Evolutionary conservation across 1,140 invertebrate species (phyloP), one percentile per base, ranked within the genome.

Genomic region (Centruroides sculpturatus): DNA sequence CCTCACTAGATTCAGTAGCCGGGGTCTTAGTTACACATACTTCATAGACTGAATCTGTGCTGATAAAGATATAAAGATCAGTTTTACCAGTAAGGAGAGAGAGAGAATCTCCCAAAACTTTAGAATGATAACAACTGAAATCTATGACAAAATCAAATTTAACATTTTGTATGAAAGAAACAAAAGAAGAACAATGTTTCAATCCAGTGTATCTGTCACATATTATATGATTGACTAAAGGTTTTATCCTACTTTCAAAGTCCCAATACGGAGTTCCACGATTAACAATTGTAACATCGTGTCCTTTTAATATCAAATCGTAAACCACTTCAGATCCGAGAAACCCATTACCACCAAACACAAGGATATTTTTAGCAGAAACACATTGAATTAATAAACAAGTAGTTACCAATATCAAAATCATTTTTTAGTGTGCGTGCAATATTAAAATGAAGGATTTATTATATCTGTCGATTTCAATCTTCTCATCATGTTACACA

Each of bases 241-340:
- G 75, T 50, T 73, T 71, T 54, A 78, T 71, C 47, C 69, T 62
- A 10, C 59, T 63, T 0, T 61, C 66, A 6, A 71, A 70, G 66
- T 78, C 76, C 74, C 74, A 78, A 63, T 78, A 75, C 75, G 75
- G 76, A 67, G 76, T 77, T 0, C 76, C 76, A 6, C 77, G 66
- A 63, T 74, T 77, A 8, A 76, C 69, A 6, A 76, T 50, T 3
- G 69, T 71, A 1, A 77, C 62, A 56, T 71, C 64, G 59, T 67
- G 48, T n/a, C 64, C 69, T 9, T 64, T 64, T 12, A 65, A 54
- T 5, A 77, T 55, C 47, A 78, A 61, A 41, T 67, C 55, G 46
- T 71, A 68, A 0, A 74, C 71, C 13, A 72, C 71, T 46, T 69
- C 68, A 8, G 71, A 67, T 8, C 76, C 77, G 10, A 78, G 71